These are phyloP conservation scores for Drosophila grimshawi DNA, from an alignment of 1,140 invertebrate species.

Conservation along the genomic window DNA sequence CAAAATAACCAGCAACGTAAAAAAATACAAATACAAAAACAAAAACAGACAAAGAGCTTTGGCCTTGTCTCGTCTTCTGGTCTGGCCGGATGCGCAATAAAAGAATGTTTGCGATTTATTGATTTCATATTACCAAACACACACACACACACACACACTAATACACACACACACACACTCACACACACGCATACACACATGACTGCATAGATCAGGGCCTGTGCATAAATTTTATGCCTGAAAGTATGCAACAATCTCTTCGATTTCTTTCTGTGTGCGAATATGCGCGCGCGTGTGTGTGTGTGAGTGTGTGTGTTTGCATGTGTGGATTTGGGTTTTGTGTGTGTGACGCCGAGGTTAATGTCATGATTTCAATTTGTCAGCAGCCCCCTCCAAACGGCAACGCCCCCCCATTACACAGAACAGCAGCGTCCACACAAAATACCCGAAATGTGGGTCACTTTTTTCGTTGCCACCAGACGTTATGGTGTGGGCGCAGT, in stretches of 20 bases:
- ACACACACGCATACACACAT: conserved; percentile 18
- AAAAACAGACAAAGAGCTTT: conserved; percentile 15
- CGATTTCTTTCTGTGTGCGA: conserved; percentile 23
- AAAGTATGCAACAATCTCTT: conserved; percentile 67
- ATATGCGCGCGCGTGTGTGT: conserved; percentile 9
- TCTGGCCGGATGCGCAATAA: conserved; percentile 53
- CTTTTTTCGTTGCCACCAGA: conserved; percentile 39
- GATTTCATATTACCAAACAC: conserved; percentile 74
- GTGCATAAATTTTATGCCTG: conserved; percentile 67
- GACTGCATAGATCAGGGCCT: conserved; percentile 35
- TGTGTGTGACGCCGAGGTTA: conserved; percentile 47
- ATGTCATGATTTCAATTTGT: conserved; percentile 76
- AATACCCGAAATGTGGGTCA: conserved; percentile 39
- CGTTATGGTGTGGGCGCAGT: background rate
- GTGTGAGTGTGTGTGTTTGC: conserved; percentile 15
- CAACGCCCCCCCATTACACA: background rate
- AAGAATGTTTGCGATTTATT: conserved; percentile 74
- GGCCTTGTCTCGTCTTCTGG: conserved; percentile 18
- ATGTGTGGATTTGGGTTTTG: background rate
- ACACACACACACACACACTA: conserved; percentile 42
- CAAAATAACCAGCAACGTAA: conserved; percentile 6
- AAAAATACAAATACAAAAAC: background rate
- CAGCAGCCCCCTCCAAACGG: conserved; percentile 3
- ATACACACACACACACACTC: conserved; percentile 18
- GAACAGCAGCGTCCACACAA: conserved; percentile 14